Percentiles rank a stretch among this genome's conserved stretches.
Conservation (phyloP, 1,140 invertebrate genomes). For the Trialeurodes vaporariorum region DNA sequence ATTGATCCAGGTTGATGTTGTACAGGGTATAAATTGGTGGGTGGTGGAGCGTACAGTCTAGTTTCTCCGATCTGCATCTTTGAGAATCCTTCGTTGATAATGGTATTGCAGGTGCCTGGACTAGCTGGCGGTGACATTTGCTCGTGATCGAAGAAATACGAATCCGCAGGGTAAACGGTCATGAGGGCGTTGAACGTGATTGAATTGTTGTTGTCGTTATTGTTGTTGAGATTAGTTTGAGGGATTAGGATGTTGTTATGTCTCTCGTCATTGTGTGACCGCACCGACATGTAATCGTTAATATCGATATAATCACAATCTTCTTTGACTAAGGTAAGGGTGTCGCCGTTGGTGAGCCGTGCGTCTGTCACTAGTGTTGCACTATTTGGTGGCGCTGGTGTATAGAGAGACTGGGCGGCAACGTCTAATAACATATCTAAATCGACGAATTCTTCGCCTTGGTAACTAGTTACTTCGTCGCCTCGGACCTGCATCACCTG, state of each 20-base stretch:
- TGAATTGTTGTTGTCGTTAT: no score
- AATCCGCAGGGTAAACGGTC: slow-evolving; percentile 17
- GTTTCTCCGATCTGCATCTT: slow-evolving; percentile 9
- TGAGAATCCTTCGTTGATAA: neutral
- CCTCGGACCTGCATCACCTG: neutral
- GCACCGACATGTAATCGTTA: neutral
- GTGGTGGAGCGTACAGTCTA: neutral
- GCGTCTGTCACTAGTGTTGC: no score
- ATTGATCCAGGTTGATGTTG: slow-evolving; percentile 9
- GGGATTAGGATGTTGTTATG: no score
- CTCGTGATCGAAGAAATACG: slow-evolving; percentile 12
- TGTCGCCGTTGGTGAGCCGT: no score
- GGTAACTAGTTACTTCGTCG: neutral
- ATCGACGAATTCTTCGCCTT: neutral
- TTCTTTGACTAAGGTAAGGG: no score
- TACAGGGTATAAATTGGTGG: slow-evolving; percentile 3
- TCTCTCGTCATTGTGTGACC: no score
- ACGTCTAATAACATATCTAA: neutral
- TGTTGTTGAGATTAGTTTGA: no score
- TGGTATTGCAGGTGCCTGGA: slow-evolving; percentile 13
- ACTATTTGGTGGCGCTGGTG: neutral
- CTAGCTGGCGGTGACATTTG: slow-evolving; percentile 21
- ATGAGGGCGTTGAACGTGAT: slow-evolving; percentile 20
- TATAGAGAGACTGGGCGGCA: neutral
- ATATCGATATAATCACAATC: neutral